These are phyloP conservation scores for Megalops cyprinoides DNA, from an alignment of 2,797 vertebrate species.

Conservation along the genomic window DNA sequence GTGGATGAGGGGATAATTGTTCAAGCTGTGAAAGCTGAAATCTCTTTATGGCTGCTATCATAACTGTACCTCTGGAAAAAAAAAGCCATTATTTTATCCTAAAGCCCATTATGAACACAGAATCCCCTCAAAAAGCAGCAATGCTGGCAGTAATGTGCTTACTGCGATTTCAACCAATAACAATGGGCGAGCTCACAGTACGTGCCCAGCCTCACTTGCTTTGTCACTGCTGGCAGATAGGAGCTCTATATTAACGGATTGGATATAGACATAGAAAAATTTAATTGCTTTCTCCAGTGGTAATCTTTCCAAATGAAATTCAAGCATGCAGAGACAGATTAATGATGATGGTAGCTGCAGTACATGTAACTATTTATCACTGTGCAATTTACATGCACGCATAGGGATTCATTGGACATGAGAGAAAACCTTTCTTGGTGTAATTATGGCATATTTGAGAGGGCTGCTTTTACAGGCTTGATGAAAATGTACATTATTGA, in stretches of 20 bases:
- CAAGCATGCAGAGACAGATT: conserved; percentile 23
- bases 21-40: conserved; percentile 14
- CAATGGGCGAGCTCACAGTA: not conserved
- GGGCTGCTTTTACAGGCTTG: not conserved
- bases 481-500: conserved; percentile 12
- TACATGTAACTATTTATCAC: conserved; percentile 23
- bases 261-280: conserved; percentile 10
- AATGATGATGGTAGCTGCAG: not conserved
- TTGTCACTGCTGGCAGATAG: not conserved
- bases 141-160: conserved; percentile 20
- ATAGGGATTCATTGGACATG: not conserved
- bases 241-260: not conserved
- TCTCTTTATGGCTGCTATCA: conserved; percentile 31
- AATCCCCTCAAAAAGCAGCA: not conserved
- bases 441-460: not conserved
- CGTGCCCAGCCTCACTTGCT: not conserved
- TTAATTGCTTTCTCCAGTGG: conserved; percentile 23
- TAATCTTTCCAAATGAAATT: conserved; percentile 30
- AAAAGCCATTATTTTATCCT: conserved; percentile 22
- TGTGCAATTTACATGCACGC: not conserved
- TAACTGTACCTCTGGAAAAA: conserved; percentile 21
- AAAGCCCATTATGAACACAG: conserved; percentile 32
- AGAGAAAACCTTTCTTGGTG: not conserved
- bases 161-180: conserved; percentile 11
- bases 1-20: conserved; percentile 21